Evolutionary conservation across 2,113 vertebrate genomes (phyloP).

Genomic region (Tautogolabrus adspersus): DNA sequence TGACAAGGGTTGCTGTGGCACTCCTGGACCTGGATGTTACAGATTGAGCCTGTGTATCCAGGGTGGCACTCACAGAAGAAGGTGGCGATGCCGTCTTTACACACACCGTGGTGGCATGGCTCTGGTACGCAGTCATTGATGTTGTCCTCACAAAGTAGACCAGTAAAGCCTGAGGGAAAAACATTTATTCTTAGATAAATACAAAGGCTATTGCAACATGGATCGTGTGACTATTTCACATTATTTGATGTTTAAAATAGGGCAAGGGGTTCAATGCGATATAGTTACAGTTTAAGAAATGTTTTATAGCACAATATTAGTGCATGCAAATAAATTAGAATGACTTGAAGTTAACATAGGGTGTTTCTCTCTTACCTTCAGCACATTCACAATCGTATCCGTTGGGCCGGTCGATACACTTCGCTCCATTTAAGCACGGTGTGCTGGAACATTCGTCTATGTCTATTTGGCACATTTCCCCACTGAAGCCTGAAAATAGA

Average conservation of each 20-base stretch:
- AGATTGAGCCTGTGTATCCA: constrained; percentile 93
- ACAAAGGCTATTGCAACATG: background rate
- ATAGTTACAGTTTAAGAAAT: background rate
- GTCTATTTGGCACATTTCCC: constrained; percentile 93
- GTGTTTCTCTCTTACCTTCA: constrained; percentile 84
- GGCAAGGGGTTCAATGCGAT: background rate
- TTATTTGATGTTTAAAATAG: background rate
- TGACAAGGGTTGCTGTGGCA: constrained; percentile 93
- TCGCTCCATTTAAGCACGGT: constrained; percentile 93
- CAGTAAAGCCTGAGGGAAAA: constrained; percentile 86
- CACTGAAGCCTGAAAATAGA: constrained; percentile 88
- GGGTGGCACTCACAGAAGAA: constrained; percentile 89
- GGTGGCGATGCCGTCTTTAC: constrained; percentile 92
- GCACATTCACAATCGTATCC: constrained; percentile 96
- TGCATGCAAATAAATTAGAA: too few species aligned
- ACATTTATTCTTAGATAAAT: constrained; percentile 10
- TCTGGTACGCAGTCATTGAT: constrained; percentile 92
- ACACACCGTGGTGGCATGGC: constrained; percentile 92
- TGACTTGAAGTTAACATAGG: too few species aligned
- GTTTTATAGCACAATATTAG: too few species aligned
- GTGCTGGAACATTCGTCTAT: constrained; percentile 97
- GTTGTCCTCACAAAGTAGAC: constrained; percentile 89
- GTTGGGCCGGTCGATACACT: constrained; percentile 93
- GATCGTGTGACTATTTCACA: background rate
- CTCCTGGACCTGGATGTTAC: constrained; percentile 91